Percentiles rank a stretch among this genome's conserved stretches.
Conservation (phyloP, 2,113 vertebrate genomes). For the Cygnus buccinator region DNA sequence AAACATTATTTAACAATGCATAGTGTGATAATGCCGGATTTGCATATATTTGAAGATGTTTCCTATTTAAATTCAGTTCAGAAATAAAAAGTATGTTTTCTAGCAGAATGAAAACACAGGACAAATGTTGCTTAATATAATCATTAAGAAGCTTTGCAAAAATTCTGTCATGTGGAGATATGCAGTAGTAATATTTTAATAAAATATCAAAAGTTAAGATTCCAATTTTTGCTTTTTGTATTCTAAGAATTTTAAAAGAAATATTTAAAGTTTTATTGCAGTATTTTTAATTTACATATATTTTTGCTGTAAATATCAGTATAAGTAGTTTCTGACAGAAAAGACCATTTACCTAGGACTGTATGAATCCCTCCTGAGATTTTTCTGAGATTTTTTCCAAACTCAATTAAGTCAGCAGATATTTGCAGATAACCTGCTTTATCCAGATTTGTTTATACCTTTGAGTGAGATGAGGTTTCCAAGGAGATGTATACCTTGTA, state of each 20-base stretch:
- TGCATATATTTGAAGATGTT: constrained; percentile 31
- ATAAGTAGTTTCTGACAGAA: neutral
- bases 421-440: neutral
- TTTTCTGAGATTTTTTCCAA: neutral
- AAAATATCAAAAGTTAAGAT: neutral
- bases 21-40: constrained; percentile 13
- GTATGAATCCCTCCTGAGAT: neutral
- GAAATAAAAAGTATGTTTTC: neutral
- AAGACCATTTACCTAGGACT: neutral
- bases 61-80: neutral
- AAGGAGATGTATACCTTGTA: neutral
- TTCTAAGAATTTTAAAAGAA: neutral
- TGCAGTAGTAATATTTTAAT: neutral
- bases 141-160: constrained; percentile 9
- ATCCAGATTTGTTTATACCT: neutral
- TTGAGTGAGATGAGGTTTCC: neutral
- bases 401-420: neutral
- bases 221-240: neutral
- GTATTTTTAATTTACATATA: neutral
- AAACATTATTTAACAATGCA: constrained; percentile 26
- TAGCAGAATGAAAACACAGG: neutral
- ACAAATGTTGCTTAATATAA: neutral
- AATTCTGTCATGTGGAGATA: neutral
- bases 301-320: neutral
- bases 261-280: neutral